Conservation (phyloP, 2,888 invertebrate genomes). For the Galeopsomyia nigrocyanea region DNA sequence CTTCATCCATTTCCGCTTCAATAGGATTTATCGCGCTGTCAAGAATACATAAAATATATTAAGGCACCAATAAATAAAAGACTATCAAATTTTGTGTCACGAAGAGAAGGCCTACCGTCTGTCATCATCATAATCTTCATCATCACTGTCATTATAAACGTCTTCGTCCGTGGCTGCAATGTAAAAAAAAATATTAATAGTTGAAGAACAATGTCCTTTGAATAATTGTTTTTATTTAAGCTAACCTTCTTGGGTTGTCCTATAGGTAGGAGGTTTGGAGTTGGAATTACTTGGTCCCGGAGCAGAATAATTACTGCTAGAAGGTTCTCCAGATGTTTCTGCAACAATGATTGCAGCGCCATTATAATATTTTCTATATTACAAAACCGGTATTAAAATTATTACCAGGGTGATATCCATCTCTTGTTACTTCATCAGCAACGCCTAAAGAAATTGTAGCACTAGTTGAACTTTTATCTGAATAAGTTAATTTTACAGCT, state of each 20-base stretch:
- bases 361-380: neutral
- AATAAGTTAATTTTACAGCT: slow-evolving; percentile 75
- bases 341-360: neutral
- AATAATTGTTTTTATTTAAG: slow-evolving; percentile 13
- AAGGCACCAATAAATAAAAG: neutral
- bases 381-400: neutral
- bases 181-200: slow-evolving; percentile 16
- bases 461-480: slow-evolving; percentile 75
- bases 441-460: slow-evolving; percentile 73
- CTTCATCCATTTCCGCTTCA: slow-evolving; percentile 64
- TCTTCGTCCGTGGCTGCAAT: slow-evolving; percentile 62
- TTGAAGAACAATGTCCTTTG: slow-evolving; percentile 6
- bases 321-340: slow-evolving; percentile 29
- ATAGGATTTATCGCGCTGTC: slow-evolving; percentile 62
- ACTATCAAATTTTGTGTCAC: neutral
- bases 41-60: slow-evolving; percentile 49
- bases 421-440: slow-evolving; percentile 67
- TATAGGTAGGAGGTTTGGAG: slow-evolving; percentile 46
- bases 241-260: slow-evolving; percentile 59
- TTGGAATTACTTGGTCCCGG: slow-evolving; percentile 60
- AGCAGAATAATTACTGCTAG: slow-evolving; percentile 54
- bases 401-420: slow-evolving; percentile 63
- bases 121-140: slow-evolving; percentile 57
- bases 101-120: slow-evolving; percentile 33
- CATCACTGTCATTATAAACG: slow-evolving; percentile 66